Percentiles rank a stretch among this genome's conserved stretches.
phyloP scores from a whole-genome alignment of 2,797 vertebrate genomes.

The Gadopsis bispinosus region DNA sequence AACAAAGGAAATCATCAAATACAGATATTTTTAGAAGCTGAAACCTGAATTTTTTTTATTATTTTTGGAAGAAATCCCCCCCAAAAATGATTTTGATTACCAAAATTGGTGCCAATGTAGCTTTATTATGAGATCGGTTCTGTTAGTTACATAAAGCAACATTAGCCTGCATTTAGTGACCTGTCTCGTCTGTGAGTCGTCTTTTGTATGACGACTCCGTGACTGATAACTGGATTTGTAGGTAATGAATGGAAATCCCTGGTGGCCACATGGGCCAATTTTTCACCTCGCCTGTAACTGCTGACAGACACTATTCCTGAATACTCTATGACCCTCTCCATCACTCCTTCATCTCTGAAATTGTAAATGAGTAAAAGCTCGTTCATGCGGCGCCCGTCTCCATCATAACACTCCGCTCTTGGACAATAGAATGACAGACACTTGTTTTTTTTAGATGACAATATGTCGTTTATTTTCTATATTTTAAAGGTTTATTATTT shows the following conservation, averaged over 20 bases:
- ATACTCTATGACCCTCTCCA: slow-evolving; percentile 19
- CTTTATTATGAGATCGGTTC: background rate
- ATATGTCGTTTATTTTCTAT: slow-evolving; percentile 90
- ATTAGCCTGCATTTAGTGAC: background rate
- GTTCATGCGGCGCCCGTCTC: background rate
- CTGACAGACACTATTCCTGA: slow-evolving; percentile 44
- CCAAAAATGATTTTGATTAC: background rate
- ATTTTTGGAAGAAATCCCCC: background rate
- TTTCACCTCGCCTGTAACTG: slow-evolving; percentile 47
- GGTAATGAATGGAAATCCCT: slow-evolving; percentile 67
- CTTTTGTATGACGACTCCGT: slow-evolving; percentile 57
- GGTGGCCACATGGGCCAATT: slow-evolving; percentile 31
- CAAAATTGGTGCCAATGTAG: background rate
- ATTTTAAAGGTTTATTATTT: slow-evolving; percentile 92
- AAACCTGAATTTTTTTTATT: background rate
- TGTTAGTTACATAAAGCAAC: background rate
- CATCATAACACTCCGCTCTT: background rate
- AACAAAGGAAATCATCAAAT: background rate
- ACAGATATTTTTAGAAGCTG: background rate
- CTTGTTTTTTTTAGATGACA: slow-evolving; percentile 83
- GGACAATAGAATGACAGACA: slow-evolving; percentile 71
- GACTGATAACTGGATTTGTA: slow-evolving; percentile 56
- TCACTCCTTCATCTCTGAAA: slow-evolving; percentile 26
- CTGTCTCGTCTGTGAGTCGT: background rate
- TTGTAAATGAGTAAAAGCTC: slow-evolving; percentile 29